A percentile compares a stretch with the other conserved stretches of the same genome.
phyloP scores from a whole-genome alignment of 2,888 invertebrate genomes.

The Coleophora deauratella region DNA sequence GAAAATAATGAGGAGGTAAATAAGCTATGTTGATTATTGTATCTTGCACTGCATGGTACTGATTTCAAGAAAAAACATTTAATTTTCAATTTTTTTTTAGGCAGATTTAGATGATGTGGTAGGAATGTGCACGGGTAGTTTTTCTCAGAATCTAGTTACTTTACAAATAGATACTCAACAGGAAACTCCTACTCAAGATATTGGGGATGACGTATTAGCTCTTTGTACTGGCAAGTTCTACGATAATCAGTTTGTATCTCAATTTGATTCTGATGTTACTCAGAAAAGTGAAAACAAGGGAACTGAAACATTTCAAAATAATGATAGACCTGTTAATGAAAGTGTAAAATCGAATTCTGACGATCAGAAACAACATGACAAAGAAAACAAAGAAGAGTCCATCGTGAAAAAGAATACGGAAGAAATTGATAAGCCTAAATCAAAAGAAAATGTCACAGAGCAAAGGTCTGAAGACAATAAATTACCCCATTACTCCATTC shows the following conservation, averaged over 20 bases:
- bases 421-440: conserved; percentile 3
- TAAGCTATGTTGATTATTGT: too few species aligned
- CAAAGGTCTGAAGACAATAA: conserved; percentile 16
- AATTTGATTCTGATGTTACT: conserved; percentile 19
- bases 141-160: conserved; percentile 53
- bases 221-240: conserved; percentile 76
- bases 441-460: conserved; percentile 14
- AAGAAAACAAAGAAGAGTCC: conserved; percentile 27
- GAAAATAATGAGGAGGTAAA: too few species aligned
- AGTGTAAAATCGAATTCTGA: too few species aligned
- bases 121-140: conserved; percentile 73
- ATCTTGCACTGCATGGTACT: too few species aligned
- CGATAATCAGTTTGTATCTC: conserved; percentile 52
- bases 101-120: conserved; percentile 65
- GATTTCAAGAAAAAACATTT: too few species aligned
- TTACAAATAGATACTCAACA: conserved; percentile 34
- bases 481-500: conserved; percentile 43
- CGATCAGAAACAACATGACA: too few species aligned
- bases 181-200: conserved; percentile 39
- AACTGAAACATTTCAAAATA: conserved; percentile 4
- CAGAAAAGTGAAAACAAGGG: too few species aligned
- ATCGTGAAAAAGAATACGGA: conserved; percentile 20
- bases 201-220: conserved; percentile 65
- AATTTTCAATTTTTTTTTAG: too few species aligned
- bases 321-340: too few species aligned